Percentiles rank a stretch among this genome's conserved stretches.
These are phyloP conservation scores for Edolisoma coerulescens DNA, from an alignment of 2,113 vertebrate genomes.

Conservation along the genomic window DNA sequence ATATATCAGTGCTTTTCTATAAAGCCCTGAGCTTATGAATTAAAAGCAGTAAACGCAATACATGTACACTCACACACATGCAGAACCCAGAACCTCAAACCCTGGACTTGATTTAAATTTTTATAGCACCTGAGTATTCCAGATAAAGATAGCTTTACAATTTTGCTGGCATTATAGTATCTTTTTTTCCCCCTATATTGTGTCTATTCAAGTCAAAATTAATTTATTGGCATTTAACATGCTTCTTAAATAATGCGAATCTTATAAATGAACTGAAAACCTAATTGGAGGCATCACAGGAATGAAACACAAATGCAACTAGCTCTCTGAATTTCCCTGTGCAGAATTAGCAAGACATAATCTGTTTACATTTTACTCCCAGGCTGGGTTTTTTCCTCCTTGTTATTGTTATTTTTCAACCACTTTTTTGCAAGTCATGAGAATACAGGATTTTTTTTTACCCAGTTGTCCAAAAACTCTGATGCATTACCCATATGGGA, in stretches of 20 bases:
- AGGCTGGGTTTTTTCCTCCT: not conserved
- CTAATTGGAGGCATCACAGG: not conserved
- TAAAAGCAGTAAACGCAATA: not conserved
- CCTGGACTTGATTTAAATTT: not conserved
- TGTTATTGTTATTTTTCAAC: not conserved
- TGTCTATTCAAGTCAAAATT: not conserved
- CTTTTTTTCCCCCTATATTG: rapidly evolving
- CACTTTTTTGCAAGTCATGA: not conserved
- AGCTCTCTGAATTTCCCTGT: not conserved
- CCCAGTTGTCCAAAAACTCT: not conserved
- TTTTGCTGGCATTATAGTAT: not conserved
- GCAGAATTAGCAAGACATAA: not conserved
- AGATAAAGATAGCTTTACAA: not conserved
- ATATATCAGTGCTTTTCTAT: not conserved
- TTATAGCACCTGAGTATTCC: not conserved
- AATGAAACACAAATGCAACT: not conserved
- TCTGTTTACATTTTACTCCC: not conserved
- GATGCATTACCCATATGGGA: conserved; percentile 35
- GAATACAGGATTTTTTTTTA: not conserved
- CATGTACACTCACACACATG: too few species aligned
- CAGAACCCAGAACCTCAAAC: not conserved
- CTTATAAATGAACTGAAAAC: not conserved
- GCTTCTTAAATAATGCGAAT: not conserved
- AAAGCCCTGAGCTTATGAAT: not conserved
- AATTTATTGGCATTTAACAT: not conserved